Base-by-base conservation (phyloP, 2,113 vertebrate genomes). In the Phrynosoma platyrhinos region DNA sequence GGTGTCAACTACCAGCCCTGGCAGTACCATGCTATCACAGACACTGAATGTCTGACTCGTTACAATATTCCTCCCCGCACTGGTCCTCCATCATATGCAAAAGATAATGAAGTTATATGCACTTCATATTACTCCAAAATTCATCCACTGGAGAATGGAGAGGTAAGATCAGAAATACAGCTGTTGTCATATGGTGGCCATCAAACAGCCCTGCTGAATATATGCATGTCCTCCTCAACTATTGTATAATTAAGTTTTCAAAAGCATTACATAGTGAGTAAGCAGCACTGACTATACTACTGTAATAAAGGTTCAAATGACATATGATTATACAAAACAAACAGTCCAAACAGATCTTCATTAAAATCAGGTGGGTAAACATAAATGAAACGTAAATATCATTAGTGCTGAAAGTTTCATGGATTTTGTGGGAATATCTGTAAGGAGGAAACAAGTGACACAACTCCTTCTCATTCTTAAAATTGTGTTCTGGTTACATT, bases 121-220 rank as follows among this genome's bases (percentile, higher is more conserved):
- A 99, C 99, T 20, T 99, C 99, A 1, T 99, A 98, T 94, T 99
- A 99, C 91, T 99, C 99, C 52, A 99, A 97, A 95, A 98, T 99
- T 84, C 98, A 99, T 75, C 99, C 99, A 6, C 96, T 99, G 95
- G 99, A 99, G 94, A 99, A 99, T 0, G 98, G 99, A 96, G 99
- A 99, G 98, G 99, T 99, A 97, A 96, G 96, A 89, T 85, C 47
- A n/a, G 32, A 81, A 91, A 82, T 88, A 36, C 12, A 86, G 10
- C 40, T 6, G 8, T 4, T 9, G 2, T 53, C 42, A 0, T 30
- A 79, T 77, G 5, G 23, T 12, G 40, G 25, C 9, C 78, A 86
- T 69, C 87, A 71, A 83, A 53, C 6, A 25, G 0, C 0, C 40
- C 87, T 85, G 7, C 6, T 84, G 82, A 53, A n/a, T 2, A 74